Conservation (phyloP, 2,797 vertebrate species). For the Epinephelus malabaricus region DNA sequence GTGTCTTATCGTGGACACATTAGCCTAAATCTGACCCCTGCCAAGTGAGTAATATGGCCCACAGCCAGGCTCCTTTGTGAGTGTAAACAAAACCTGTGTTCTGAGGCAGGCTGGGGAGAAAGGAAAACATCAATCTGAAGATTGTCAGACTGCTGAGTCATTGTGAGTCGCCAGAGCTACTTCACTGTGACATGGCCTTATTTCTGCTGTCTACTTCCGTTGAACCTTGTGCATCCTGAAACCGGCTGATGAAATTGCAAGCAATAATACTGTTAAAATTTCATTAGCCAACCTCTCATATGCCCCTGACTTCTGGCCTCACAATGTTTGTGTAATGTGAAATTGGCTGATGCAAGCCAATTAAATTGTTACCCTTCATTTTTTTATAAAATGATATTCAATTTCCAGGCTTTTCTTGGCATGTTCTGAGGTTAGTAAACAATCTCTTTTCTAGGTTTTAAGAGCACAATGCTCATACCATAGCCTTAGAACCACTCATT, state of each 20-base stretch:
- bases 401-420: neutral
- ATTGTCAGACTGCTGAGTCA: constrained; percentile 70
- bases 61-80: constrained; percentile 40
- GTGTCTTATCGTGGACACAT: neutral
- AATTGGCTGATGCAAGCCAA: too few species aligned
- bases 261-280: neutral
- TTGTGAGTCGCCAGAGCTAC: constrained; percentile 30
- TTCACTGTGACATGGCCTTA: neutral
- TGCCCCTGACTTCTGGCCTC: too few species aligned
- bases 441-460: too few species aligned
- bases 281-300: neutral
- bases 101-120: neutral
- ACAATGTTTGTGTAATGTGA: too few species aligned
- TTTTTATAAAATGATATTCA: neutral
- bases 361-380: too few species aligned
- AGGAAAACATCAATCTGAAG: constrained; percentile 12
- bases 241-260: neutral
- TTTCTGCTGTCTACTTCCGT: neutral
- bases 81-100: constrained; percentile 43
- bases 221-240: too few species aligned
- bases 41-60: constrained; percentile 5
- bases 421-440: neutral
- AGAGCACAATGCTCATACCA: too few species aligned
- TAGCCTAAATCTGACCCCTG: neutral
- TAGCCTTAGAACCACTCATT: neutral